Base-by-base conservation (phyloP, 2,888 invertebrate genomes). In the Melangyna quadrimaculata region DNA sequence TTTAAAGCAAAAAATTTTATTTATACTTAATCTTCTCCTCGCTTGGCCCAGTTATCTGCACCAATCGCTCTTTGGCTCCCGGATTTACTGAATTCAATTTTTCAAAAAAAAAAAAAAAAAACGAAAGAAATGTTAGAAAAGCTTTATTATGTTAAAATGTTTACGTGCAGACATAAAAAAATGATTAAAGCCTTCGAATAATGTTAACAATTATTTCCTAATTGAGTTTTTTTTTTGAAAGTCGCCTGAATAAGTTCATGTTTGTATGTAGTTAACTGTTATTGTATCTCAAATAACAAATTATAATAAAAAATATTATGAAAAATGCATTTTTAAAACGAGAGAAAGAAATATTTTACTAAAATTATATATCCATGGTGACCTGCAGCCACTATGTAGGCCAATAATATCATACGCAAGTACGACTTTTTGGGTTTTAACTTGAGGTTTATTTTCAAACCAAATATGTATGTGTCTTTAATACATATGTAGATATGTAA, bases 31-130 rank as follows among this genome's bases (percentile, higher is more conserved):
- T 98, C 92, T 97, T 97, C 90, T 98, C 98, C 93, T 98, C 97
- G 89, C 95, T 96, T 32, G 97, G 97, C 84, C 98, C 98, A 87
- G 98, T 98, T 89, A 98, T 98, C 93, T 98, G 98, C 89, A 98
- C 97, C 89, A 98, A 95, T 90, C 98, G 95, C 93, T 98, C 98
- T 93, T 97, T 98, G 81, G 98, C 97, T 89, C 98, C 98, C 88
- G 98, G 97, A 92, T 96, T 97, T 88, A 98, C 98, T 98, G 94
- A 82, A 95, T 84, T 80, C 12, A 32, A 75, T 53, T 27, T 51
- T 55, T 24, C n/a, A 32, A 29, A 48, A 22, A 63, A 35, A 35
- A 57, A 35, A 19, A 22, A 63, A 37, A 6, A 45, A 75, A 9
- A 63, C 45, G 37, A 57, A 53, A 51, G 5, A 45, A 45, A 19